These are phyloP conservation scores for Torymus texanus DNA, from an alignment of 2,888 invertebrate genomes.

Conservation along the genomic window DNA sequence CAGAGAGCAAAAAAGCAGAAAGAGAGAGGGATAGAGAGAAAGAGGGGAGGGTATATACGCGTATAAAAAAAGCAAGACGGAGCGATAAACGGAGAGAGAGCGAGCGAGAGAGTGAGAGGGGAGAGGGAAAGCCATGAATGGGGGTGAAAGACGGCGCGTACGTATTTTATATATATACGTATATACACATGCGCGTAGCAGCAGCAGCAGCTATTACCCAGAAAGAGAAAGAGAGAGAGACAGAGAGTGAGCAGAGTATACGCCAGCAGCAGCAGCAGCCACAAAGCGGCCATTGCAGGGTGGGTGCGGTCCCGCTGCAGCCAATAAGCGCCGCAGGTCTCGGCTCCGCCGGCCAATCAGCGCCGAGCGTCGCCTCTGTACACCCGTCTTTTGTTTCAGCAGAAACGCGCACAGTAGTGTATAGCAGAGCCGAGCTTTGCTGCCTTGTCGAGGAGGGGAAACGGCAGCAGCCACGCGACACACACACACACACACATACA, in stretches of 20 bases:
- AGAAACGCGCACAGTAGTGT: constrained; percentile 50
- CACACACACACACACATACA: too few species aligned
- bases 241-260: constrained; percentile 54
- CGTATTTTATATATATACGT: too few species aligned
- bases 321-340: constrained; percentile 72
- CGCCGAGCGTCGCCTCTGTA: constrained; percentile 53
- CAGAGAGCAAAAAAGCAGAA: neutral
- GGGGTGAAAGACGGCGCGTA: constrained; percentile 16
- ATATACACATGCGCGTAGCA: neutral
- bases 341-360: constrained; percentile 72
- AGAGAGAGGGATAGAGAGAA: neutral
- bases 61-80: constrained; percentile 12
- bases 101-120: neutral
- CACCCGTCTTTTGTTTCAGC: constrained; percentile 71
- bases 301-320: constrained; percentile 73
- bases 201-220: constrained; percentile 55
- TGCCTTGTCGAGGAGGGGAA: constrained; percentile 48
- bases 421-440: constrained; percentile 57
- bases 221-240: constrained; percentile 55
- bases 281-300: constrained; percentile 75
- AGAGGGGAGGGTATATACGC: neutral
- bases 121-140: constrained; percentile 22
- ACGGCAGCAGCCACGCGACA: too few species aligned
- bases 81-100: neutral
- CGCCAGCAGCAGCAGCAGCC: constrained; percentile 60